Base-by-base conservation (phyloP, 2,888 invertebrate genomes). In the Cryptops parisi region DNA sequence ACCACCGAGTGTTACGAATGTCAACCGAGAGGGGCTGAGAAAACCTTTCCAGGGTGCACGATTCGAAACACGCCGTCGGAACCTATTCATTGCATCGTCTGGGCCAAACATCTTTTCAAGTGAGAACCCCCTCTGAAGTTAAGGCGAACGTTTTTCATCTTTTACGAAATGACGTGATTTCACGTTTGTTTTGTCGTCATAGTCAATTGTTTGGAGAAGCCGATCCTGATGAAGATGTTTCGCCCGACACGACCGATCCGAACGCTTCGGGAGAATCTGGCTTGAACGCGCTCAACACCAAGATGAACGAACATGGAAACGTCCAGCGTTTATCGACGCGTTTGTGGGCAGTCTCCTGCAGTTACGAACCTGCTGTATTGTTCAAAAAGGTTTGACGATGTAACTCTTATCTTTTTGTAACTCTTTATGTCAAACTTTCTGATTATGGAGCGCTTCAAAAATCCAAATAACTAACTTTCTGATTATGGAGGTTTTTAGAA, bases 51-150 rank as follows among this genome's bases (percentile, higher is more conserved):
- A 0, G 94, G 96, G 0, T 99, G 98, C 68, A 99, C 98, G 1
- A 99, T 99, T 61, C 77, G 98, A 41, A 99, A 99, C 68, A 99
- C 98, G 0, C 98, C 98, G 0, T 96, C 94, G 0, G 97, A 98
- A 68, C 91, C 91, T 0, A 94, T 98, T 61, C 98, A 99, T 71
- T 99, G 98, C 68, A 93, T 98, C 60, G 96, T 98, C 21, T 99
- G 98, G 98, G 88, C 94, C 0, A 99, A 99, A 70, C 94, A 96
- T 75, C 77, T 98, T 9, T 99, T 97, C 72, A 96, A 96, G 84
- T 88, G 70, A 74, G 78, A n/a, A n/a, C n/a, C n/a, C n/a, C n/a
- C n/a, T n/a, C n/a, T n/a, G n/a, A n/a, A n/a, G n/a, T n/a, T n/a
- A n/a, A n/a, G n/a, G n/a, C n/a, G n/a, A n/a, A n/a, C 40, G 3